Percentiles rank a stretch among this genome's conserved stretches.
Conservation (phyloP, 2,113 vertebrate species). For the Scomber colias region DNA sequence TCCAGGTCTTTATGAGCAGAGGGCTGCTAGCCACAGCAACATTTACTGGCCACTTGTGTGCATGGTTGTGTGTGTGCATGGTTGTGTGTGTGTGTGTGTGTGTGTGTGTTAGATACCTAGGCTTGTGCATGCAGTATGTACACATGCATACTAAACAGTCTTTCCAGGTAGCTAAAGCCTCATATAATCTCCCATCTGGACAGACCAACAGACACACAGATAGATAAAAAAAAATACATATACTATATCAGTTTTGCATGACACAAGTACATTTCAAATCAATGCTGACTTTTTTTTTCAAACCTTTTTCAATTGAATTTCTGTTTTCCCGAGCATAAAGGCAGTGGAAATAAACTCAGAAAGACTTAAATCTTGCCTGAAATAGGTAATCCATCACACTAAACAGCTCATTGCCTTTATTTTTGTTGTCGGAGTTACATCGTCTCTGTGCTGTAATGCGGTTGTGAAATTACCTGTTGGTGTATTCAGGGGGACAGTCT, state of each 20-base stretch:
- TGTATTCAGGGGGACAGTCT: background rate
- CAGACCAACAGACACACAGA: background rate
- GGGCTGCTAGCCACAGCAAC: slow-evolving; percentile 34
- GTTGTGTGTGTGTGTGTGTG: slow-evolving; percentile 16
- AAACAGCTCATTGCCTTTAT: slow-evolving; percentile 52
- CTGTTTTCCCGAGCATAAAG: slow-evolving; percentile 18
- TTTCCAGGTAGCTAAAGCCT: slow-evolving; percentile 27
- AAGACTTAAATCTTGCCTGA: slow-evolving; percentile 53
- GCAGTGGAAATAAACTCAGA: slow-evolving; percentile 24
- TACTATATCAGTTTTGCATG: slow-evolving; percentile 27
- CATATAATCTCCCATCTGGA: slow-evolving; percentile 52
- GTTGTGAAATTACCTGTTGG: background rate
- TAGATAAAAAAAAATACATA: background rate
- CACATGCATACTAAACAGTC: slow-evolving; percentile 13
- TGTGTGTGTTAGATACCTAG: background rate
- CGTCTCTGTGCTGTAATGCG: slow-evolving; percentile 6
- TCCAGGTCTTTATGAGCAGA: slow-evolving; percentile 63
- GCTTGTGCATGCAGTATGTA: background rate
- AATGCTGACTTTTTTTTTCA: slow-evolving; percentile 23
- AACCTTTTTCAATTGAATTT: slow-evolving; percentile 29
- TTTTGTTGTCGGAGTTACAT: slow-evolving; percentile 27
- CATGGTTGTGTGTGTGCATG: slow-evolving; percentile 40
- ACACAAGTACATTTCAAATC: slow-evolving; percentile 45
- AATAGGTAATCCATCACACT: slow-evolving; percentile 60
- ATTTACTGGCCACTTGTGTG: slow-evolving; percentile 69